Evolutionary conservation across 2,888 invertebrate species (phyloP), one percentile per base, ranked within the genome.

Genomic region (Tinea trinotella): DNA sequence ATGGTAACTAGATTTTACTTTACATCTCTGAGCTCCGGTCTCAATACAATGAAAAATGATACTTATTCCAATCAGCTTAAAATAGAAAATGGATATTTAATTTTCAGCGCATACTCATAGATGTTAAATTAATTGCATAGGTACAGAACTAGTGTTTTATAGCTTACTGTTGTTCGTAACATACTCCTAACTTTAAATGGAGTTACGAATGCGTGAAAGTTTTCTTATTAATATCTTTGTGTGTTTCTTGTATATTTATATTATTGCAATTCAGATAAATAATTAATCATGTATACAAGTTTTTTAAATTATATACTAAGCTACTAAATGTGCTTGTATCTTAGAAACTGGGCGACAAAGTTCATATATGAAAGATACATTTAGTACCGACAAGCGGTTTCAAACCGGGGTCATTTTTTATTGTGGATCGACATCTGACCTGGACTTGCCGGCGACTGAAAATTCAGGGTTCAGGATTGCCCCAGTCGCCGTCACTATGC

Each of bases 1-100:
- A 72, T 68, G 67, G 66, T 70, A 69, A 71, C 70, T 66, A 68
- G 66, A 65, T 69, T 66, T 61, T 64, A 64, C 64, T 74, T 74
- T 70, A 70, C 67, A 70, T 67, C 50, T 15, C 24, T 6, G 22
- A 24, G 50, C 50, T 30, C 3, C 7, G 30, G n/a, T 30, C 30
- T 10, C 30, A 30, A 30, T 30, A 30, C 30, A 30, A 7, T 30
- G 30, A 30, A 30, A 30, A 30, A 30, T 30, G n/a, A 30, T 30
- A 7, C 30, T 30, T 30, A 30, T 30, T 4, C 30, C 7, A 7
- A 10, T 30, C 30, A 10, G n/a, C n/a, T 30, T 30, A 12, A 40
- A 40, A 13, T 13, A 40, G 6, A 13, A 15, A 40, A 13, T 40
- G 10, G 13, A 40, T 15, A 40, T 13, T 13, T 40, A 2, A 6